phyloP scores from a whole-genome alignment of 2,888 invertebrate genomes.

The Mallateleia sp. region DNA sequence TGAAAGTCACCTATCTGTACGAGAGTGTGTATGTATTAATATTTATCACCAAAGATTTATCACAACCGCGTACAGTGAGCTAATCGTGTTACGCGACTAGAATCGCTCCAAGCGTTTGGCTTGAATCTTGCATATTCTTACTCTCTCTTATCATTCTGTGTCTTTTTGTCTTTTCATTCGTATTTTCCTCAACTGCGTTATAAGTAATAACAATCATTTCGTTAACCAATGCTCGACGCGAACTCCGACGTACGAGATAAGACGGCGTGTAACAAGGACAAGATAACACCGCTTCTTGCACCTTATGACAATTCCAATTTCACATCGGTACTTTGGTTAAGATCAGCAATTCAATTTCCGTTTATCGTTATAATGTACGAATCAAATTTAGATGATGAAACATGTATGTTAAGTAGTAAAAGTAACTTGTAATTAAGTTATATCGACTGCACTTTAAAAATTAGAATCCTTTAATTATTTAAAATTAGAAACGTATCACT shows the following conservation, averaged over 20 bases:
- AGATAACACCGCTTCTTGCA: slow-evolving; percentile 64
- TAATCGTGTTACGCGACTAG: slow-evolving; percentile 56
- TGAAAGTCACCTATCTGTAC: slow-evolving; percentile 32
- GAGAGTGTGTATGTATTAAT: slow-evolving; percentile 35
- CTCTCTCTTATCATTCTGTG: background rate
- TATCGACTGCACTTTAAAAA: too few species aligned
- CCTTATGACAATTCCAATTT: slow-evolving; percentile 60
- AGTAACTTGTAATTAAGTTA: slow-evolving; percentile 27
- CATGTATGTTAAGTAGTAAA: background rate
- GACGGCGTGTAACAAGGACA: slow-evolving; percentile 31
- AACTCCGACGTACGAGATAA: slow-evolving; percentile 55
- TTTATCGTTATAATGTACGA: slow-evolving; percentile 39
- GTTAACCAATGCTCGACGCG: slow-evolving; percentile 49
- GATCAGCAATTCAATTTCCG: slow-evolving; percentile 60
- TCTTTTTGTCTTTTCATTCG: background rate
- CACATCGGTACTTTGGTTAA: slow-evolving; percentile 33
- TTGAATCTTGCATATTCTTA: slow-evolving; percentile 35
- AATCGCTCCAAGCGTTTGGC: slow-evolving; percentile 35
- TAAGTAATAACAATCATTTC: slow-evolving; percentile 69
- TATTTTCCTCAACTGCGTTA: slow-evolving; percentile 29
- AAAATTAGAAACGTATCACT: too few species aligned
- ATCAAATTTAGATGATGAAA: slow-evolving; percentile 34
- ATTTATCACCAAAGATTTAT: slow-evolving; percentile 60
- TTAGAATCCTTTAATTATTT: too few species aligned
- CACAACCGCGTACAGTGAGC: slow-evolving; percentile 46